Evolutionary conservation across 2,113 vertebrate genomes (phyloP).

Genomic region (Nicator chloris): DNA sequence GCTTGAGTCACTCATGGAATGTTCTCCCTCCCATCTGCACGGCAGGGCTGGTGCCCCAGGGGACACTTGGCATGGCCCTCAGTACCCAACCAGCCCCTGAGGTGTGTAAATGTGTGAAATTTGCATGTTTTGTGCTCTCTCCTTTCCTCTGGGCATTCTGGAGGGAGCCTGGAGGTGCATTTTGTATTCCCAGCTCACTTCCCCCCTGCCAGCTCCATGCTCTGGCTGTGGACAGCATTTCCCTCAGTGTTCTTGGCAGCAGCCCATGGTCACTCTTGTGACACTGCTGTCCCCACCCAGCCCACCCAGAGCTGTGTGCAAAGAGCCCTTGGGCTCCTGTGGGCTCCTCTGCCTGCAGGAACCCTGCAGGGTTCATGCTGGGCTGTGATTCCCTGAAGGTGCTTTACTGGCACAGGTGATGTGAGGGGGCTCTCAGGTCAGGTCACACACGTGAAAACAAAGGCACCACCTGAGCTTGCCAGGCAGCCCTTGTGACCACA

Average conservation of each 20-base stretch:
- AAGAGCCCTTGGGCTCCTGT: not conserved
- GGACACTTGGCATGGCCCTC: not conserved
- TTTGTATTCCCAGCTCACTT: not conserved
- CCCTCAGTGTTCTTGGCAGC: not conserved
- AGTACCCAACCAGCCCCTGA: not conserved
- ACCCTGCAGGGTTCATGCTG: not conserved
- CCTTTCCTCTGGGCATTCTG: not conserved
- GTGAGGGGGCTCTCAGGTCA: not conserved
- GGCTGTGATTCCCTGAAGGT: not conserved
- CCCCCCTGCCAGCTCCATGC: not conserved
- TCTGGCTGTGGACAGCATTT: not conserved
- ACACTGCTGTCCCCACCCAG: not conserved
- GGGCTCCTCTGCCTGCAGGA: not conserved
- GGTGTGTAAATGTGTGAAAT: not conserved
- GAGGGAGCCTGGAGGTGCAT: not conserved
- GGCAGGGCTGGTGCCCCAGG: not conserved
- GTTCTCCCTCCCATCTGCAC: not conserved
- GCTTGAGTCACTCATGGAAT: not conserved
- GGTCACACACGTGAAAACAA: not conserved
- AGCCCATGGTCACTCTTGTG: accelerated
- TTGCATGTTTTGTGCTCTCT: not conserved
- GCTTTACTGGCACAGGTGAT: not conserved
- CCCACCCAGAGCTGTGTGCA: not conserved
- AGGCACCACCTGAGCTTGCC: not conserved
- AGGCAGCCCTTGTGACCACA: not conserved